phyloP scores from a whole-genome alignment of 1,140 invertebrate species.

The Rhopalosiphum maidis region DNA sequence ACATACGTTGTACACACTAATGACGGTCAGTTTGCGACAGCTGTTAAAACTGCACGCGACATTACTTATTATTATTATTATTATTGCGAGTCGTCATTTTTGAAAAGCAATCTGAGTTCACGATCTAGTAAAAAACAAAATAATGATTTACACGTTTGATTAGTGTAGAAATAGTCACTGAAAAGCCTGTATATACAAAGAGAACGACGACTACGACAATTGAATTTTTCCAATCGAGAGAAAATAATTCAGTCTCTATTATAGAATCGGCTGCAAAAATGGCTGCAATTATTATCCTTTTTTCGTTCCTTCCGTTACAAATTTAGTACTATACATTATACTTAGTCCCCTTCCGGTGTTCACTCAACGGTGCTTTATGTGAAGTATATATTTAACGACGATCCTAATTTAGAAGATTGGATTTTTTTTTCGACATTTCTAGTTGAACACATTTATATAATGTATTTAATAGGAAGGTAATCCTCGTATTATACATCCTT shows the following conservation, averaged over 20 bases:
- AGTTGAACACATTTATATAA: background rate
- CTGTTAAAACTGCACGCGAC: background rate
- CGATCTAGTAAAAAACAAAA: background rate
- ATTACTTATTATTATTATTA: background rate
- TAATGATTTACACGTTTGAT: background rate
- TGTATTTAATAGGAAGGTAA: background rate
- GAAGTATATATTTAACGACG: background rate
- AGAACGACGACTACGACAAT: background rate
- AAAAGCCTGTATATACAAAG: background rate
- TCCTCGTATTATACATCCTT: background rate
- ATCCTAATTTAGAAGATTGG: background rate
- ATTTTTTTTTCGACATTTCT: background rate
- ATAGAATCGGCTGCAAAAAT: background rate
- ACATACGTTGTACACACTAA: background rate
- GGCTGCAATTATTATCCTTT: conserved; percentile 10
- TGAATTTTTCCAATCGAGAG: background rate
- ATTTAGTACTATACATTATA: background rate
- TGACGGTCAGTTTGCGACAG: background rate
- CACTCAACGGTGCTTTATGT: background rate
- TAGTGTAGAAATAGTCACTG: background rate
- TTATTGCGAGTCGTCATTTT: background rate
- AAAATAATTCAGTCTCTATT: background rate
- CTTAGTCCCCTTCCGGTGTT: background rate
- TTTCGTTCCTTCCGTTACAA: background rate
- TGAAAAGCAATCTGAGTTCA: background rate